Base-by-base conservation (phyloP, 2,113 vertebrate species). In the Ceyx melanurus region DNA sequence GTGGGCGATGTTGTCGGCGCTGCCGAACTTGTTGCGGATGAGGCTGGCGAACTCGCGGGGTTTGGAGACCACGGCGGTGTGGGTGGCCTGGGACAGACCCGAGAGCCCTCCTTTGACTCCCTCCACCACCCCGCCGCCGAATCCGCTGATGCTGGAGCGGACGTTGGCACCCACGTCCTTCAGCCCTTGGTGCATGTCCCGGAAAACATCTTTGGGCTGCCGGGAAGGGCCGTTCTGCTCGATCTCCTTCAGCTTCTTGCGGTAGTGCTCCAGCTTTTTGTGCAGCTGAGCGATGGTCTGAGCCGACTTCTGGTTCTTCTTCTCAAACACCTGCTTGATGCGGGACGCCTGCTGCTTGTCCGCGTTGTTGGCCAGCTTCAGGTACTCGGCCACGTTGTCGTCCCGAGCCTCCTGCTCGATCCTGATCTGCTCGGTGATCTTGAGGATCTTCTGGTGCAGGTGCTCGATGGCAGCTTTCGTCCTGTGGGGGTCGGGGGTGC, bases 291-390 rank as follows among this genome's bases (percentile, higher is more conserved):
- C 98, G 11, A 99, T 99, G 90, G 98, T 99, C 98, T 99, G 99
- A 0, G 99, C 99, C 0, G 99, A 99, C 85, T 99, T 99, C 97
- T 99, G 99, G 95, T 99, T 99, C 97, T 99, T 99, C 98, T 99
- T 99, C 98, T 99, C 99, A 2, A 99, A 99, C 73, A 99, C 99
- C 97, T 99, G 99, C 96, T 99, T 99, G 98, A 99, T 99, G 88
- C 99, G 98, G 0, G 98, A 98, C 5, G 98, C 99, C 96, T 99
- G 99, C 97, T 99, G 99, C 95, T 98, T 99, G 98, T 99, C 99
- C 0, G 99, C 99, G 28, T 99, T 99, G 97, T 99, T 99, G 92
- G 99, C 99, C 93, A 99, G 96, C 96, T 99, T 99, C 94, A 99
- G 98, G 96, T 99, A 99, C 96, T 99, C 99, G 0, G 99, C 99